phyloP scores from a whole-genome alignment of 2,888 invertebrate species.

The Lordiphosa fenestrarum region DNA sequence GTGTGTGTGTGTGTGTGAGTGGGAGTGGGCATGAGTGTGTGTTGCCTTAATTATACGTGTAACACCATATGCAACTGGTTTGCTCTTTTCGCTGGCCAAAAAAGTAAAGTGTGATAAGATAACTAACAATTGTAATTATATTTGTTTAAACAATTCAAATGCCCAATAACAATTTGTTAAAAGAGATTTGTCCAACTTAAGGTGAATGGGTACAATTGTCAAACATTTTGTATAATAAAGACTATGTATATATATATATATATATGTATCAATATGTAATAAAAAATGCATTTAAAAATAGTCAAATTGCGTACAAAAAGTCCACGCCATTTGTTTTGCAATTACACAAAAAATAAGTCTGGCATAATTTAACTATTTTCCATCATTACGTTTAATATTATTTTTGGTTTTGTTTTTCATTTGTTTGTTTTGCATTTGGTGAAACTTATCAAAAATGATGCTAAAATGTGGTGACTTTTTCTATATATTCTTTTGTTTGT shows the following conservation, averaged over 20 bases:
- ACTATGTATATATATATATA: slow-evolving; percentile 45
- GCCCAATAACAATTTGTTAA: slow-evolving; percentile 63
- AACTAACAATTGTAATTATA: slow-evolving; percentile 50
- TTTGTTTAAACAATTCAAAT: slow-evolving; percentile 51
- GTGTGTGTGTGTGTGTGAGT: too few relatives aligned
- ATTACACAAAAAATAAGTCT: slow-evolving; percentile 25
- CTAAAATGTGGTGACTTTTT: slow-evolving; percentile 63
- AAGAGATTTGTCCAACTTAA: slow-evolving; percentile 35
- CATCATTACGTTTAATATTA: slow-evolving; percentile 15
- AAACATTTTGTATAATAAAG: slow-evolving; percentile 54
- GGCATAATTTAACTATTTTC: slow-evolving; percentile 41
- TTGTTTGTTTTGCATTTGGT: slow-evolving; percentile 35
- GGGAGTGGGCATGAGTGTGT: slow-evolving; percentile 15
- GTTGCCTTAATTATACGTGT: slow-evolving; percentile 27
- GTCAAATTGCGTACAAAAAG: slow-evolving; percentile 70
- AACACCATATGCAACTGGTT: slow-evolving; percentile 43
- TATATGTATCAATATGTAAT: slow-evolving; percentile 29
- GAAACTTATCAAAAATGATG: slow-evolving; percentile 73
- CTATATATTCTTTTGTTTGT: slow-evolving; percentile 27
- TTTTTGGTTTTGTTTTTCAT: slow-evolving; percentile 22
- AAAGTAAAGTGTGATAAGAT: slow-evolving; percentile 42
- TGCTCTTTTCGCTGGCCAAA: slow-evolving; percentile 11
- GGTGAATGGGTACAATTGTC: slow-evolving; percentile 45
- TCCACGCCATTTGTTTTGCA: slow-evolving; percentile 55
- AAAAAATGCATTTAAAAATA: slow-evolving; percentile 71